Evolutionary conservation across 2,113 vertebrate genomes (phyloP), one percentile per base, ranked within the genome.

Genomic region (Haplochromis burtoni): DNA sequence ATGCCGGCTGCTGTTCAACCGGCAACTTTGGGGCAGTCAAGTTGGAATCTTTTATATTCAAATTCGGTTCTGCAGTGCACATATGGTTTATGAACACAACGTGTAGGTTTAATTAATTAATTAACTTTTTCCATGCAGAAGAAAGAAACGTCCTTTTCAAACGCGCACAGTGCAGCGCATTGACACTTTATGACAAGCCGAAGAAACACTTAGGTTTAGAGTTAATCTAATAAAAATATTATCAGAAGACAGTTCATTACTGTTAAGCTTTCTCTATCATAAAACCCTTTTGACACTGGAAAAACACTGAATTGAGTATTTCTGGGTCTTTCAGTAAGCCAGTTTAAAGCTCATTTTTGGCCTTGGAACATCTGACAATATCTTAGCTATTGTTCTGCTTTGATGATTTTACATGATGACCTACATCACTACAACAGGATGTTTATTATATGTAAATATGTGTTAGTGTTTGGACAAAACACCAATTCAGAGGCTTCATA

Each of bases 311-410:
- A 76, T 4, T 12, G 21, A 38, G 2, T 47, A 26, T 26, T 10
- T 73, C 38, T 73, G 13, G 1, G 38, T 73, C 0, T 73, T 73
- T 73, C 38, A 26, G 21, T 3, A 2, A 45, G 38, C 21, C 38
- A 26, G 0, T 45, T 45, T 16, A 19, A 76, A 29, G 71, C 68
- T 76, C 24, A 0, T 49, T 49, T 11, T 47, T 76, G 24, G 2
- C 24, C 21, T 76, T 49, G 24, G 24, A 49, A 29, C 14, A 49
- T 49, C 71, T 47, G 42, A 76, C 42, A 19, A 31, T 76, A 29
- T 49, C 24, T 76, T 47, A 76, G 71, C 21, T 31, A 19, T 31
- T 76, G 24, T 29, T 49, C 24, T 47, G 40, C 68, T 76, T 47
- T 76, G 40, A 47, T 76, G 42, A 49, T 31, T 49, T 29, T 29